A percentile compares a stretch with the other conserved stretches of the same genome.
Evolutionary conservation across 2,888 invertebrate species (phyloP).

Genomic region (Tridacna gigas): DNA sequence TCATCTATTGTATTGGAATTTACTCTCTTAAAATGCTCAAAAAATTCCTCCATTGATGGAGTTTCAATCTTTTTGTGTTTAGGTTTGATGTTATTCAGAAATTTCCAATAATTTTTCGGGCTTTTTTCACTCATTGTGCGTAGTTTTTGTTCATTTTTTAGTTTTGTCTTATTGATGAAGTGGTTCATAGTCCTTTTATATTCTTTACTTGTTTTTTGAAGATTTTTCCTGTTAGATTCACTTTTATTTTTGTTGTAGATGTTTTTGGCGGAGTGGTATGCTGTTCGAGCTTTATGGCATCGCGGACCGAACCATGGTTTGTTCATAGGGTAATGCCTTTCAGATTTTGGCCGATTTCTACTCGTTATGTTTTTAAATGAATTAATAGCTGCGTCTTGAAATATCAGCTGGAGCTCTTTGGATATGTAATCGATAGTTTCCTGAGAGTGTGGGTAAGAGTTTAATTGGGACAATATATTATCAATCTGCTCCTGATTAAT

Average conservation of each 20-base stretch:
- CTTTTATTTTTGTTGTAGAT: neutral
- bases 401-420: no score
- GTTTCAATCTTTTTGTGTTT: constrained; percentile 6
- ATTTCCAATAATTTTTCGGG: constrained; percentile 38
- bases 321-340: neutral
- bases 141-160: constrained; percentile 9
- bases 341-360: no score
- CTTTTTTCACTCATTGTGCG: constrained; percentile 9
- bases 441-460: no score
- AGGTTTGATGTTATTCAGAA: constrained; percentile 28
- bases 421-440: no score
- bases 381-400: no score
- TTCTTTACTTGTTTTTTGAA: constrained; percentile 18
- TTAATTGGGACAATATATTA: no score
- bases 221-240: neutral
- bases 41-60: constrained; percentile 11
- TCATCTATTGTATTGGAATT: constrained; percentile 1
- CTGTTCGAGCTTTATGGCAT: constrained; percentile 19
- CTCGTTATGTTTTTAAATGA: no score
- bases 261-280: constrained; percentile 17
- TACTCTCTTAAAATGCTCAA: constrained; percentile 24
- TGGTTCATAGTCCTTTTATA: constrained; percentile 33
- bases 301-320: constrained; percentile 33
- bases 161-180: constrained; percentile 16
- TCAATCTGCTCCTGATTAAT: no score